Percentiles rank a stretch among this genome's conserved stretches.
phyloP scores from a whole-genome alignment of 2,113 vertebrate species.

The Saccopteryx bilineata region DNA sequence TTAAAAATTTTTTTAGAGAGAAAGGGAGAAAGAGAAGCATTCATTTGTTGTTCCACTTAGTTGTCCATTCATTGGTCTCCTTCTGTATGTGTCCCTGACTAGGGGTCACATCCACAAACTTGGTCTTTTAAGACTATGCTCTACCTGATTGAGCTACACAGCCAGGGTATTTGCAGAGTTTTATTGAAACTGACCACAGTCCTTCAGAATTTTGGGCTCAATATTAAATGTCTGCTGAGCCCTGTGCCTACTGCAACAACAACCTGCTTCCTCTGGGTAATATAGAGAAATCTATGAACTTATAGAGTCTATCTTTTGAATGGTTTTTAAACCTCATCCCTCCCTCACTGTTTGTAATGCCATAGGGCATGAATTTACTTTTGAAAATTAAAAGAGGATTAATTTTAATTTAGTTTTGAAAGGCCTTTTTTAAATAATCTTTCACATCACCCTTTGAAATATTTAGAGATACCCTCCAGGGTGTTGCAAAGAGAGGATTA shows the following conservation, averaged over 20 bases:
- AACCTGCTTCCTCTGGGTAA: not conserved
- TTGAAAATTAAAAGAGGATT: constrained; percentile 38
- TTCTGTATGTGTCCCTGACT: too few relatives aligned
- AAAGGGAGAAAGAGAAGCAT: too few relatives aligned
- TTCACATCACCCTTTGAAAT: constrained; percentile 55
- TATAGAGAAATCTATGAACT: not conserved
- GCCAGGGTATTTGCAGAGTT: not conserved
- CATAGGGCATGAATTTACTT: not conserved
- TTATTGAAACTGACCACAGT: not conserved
- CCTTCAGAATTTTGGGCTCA: not conserved
- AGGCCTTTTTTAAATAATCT: not conserved
- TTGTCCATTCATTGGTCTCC: too few relatives aligned
- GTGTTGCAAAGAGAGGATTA: constrained; percentile 40
- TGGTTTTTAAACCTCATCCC: not conserved
- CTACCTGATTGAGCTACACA: too few relatives aligned
- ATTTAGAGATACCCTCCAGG: constrained; percentile 46
- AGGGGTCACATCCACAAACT: too few relatives aligned
- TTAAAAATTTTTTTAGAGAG: too few relatives aligned
- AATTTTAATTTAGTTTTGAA: constrained; percentile 54
- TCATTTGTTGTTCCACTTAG: too few relatives aligned
- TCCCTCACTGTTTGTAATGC: not conserved
- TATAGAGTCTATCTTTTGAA: not conserved
- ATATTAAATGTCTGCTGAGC: not conserved
- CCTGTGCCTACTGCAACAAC: not conserved
- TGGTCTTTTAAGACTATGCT: too few relatives aligned